Evolutionary conservation across 2,797 vertebrate genomes (phyloP).

Genomic region (Masticophis lateralis): DNA sequence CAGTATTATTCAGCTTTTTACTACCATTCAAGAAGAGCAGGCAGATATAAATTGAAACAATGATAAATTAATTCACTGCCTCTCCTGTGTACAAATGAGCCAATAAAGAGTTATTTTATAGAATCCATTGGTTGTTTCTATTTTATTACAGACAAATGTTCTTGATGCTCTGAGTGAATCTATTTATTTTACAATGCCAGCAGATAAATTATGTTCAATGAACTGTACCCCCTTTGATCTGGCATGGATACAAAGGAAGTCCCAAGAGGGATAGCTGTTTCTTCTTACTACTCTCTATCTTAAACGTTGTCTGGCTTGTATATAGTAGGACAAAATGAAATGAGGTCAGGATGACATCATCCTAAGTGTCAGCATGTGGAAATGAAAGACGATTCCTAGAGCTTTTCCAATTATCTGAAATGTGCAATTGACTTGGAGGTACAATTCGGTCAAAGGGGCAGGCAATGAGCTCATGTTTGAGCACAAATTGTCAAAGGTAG

Average conservation of each 20-base stretch:
- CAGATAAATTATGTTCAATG: neutral
- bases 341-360: slow-evolving; percentile 39
- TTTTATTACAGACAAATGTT: neutral
- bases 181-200: rapidly evolving
- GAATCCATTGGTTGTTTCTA: neutral
- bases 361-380: slow-evolving; percentile 21
- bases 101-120: neutral
- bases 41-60: neutral
- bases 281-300: slow-evolving; percentile 22
- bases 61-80: neutral
- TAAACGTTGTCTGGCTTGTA: slow-evolving; percentile 10
- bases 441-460: neutral
- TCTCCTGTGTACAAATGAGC: neutral
- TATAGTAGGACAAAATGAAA: slow-evolving; percentile 41
- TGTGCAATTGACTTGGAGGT: slow-evolving; percentile 34
- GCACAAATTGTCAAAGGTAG: slow-evolving; percentile 2
- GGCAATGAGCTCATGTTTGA: neutral
- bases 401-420: slow-evolving; percentile 48
- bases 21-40: neutral
- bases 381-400: slow-evolving; percentile 10
- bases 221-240: rapidly evolving
- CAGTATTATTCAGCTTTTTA: neutral
- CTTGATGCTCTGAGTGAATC: rapidly evolving
- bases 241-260: neutral
- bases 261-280: neutral